These are phyloP conservation scores for Enteromius thamalakanensis DNA, from an alignment of 2,797 vertebrate genomes.

Conservation along the genomic window DNA sequence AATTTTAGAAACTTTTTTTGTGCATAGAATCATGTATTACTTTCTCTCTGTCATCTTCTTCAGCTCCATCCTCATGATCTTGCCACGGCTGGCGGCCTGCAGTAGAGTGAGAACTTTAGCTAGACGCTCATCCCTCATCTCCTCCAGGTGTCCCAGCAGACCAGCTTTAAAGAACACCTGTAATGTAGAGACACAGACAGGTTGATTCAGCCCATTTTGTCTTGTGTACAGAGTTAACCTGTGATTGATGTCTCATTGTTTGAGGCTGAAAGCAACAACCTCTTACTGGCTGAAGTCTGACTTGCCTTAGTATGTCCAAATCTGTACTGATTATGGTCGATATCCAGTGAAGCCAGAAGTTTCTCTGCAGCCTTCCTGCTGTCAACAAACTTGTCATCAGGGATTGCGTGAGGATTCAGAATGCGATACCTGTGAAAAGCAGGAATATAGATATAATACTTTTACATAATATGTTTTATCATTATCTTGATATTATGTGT, in stretches of 20 bases:
- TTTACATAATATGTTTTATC: not conserved
- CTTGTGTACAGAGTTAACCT: not conserved
- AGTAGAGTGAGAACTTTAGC: constrained; percentile 88
- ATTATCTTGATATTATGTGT: not conserved
- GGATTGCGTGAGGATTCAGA: constrained; percentile 89
- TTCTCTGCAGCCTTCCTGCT: constrained; percentile 93
- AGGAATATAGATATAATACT: not conserved
- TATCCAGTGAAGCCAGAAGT: constrained; percentile 84
- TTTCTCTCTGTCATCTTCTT: constrained; percentile 81
- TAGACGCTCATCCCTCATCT: constrained; percentile 88
- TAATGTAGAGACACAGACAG: constrained; percentile 16
- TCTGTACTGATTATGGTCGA: constrained; percentile 87
- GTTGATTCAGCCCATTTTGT: not conserved
- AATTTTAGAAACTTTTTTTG: not conserved
- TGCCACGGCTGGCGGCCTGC: constrained; percentile 86
- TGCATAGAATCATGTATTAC: constrained; percentile 63
- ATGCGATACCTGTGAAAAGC: constrained; percentile 85
- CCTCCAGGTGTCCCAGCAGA: constrained; percentile 86
- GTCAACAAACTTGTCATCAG: constrained; percentile 91
- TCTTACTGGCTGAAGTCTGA: not conserved
- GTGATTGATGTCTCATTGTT: not conserved
- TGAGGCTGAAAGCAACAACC: constrained; percentile 15
- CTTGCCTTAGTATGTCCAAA: constrained; percentile 93
- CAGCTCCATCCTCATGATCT: constrained; percentile 86
- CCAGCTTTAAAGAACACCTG: constrained; percentile 96